Conservation (phyloP, 2,113 vertebrate species). For the Orcinus orca region DNA sequence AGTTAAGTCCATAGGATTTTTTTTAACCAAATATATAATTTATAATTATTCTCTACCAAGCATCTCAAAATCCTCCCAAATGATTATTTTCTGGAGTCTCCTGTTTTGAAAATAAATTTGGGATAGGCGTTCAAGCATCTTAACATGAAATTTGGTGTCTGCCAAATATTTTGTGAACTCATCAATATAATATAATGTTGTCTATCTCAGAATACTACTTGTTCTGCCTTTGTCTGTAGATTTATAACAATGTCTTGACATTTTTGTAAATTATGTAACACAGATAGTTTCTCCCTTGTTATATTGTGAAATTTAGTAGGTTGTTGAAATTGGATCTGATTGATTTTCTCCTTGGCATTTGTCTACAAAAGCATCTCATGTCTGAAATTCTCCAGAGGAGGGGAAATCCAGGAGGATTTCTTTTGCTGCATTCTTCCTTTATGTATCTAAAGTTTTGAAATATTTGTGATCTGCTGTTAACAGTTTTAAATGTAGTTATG, state of each 20-base stretch:
- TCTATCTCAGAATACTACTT: conserved; percentile 69
- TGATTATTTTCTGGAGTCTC: conserved; percentile 25
- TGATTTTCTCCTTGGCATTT: conserved; percentile 79
- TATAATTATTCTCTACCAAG: background rate
- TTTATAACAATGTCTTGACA: conserved; percentile 81
- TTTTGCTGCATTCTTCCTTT: conserved; percentile 70
- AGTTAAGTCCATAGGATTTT: conserved; percentile 41
- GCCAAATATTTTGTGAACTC: conserved; percentile 72
- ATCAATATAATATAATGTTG: conserved; percentile 74
- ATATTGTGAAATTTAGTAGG: conserved; percentile 81
- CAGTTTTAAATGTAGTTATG: conserved; percentile 37
- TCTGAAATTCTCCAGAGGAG: conserved; percentile 70
- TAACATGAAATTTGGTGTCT: conserved; percentile 51
- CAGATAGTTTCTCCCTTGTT: conserved; percentile 78
- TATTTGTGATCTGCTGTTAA: conserved; percentile 65
- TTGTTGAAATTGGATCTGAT: conserved; percentile 83
- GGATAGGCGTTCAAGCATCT: background rate
- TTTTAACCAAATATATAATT: conserved; percentile 15
- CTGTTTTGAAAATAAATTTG: conserved; percentile 55
- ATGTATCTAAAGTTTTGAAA: conserved; percentile 63
- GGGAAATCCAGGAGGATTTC: conserved; percentile 37
- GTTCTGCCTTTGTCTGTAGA: conserved; percentile 77
- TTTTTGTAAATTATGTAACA: conserved; percentile 84
- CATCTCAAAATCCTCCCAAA: background rate
- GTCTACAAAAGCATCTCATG: conserved; percentile 67